These are phyloP conservation scores for Phoenicopterus ruber DNA, from an alignment of 2,113 vertebrate genomes.

Conservation along the genomic window DNA sequence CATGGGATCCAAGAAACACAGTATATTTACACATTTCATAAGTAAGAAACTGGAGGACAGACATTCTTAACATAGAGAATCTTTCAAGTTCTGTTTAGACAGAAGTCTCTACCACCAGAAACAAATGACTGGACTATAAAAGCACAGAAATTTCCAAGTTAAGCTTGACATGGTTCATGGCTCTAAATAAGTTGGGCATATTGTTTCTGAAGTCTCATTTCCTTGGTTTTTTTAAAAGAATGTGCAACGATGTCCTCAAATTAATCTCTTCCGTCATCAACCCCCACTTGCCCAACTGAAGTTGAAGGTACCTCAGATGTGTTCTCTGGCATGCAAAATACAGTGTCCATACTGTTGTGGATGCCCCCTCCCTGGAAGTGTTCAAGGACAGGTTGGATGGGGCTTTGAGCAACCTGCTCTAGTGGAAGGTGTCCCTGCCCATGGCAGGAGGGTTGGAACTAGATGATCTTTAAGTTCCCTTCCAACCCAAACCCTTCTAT, in stretches of 20 bases:
- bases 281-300: neutral
- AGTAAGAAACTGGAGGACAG: neutral
- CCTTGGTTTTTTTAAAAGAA: neutral
- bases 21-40: neutral
- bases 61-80: neutral
- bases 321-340: neutral
- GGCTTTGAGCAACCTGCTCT: too few species aligned
- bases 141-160: neutral
- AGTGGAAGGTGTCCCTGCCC: too few species aligned
- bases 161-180: neutral
- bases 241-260: neutral
- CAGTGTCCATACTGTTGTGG: neutral
- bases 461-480: too few species aligned
- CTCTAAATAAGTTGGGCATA: neutral
- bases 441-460: too few species aligned
- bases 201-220: neutral
- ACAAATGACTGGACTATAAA: neutral
- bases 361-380: too few species aligned
- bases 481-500: too few species aligned
- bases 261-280: neutral
- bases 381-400: too few species aligned
- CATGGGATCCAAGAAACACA: neutral
- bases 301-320: neutral
- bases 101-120: neutral
- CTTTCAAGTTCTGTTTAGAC: neutral